A percentile compares a stretch with the other conserved stretches of the same genome.
phyloP scores from a whole-genome alignment of 2,888 invertebrate species.

The Mesochorus sp. region DNA sequence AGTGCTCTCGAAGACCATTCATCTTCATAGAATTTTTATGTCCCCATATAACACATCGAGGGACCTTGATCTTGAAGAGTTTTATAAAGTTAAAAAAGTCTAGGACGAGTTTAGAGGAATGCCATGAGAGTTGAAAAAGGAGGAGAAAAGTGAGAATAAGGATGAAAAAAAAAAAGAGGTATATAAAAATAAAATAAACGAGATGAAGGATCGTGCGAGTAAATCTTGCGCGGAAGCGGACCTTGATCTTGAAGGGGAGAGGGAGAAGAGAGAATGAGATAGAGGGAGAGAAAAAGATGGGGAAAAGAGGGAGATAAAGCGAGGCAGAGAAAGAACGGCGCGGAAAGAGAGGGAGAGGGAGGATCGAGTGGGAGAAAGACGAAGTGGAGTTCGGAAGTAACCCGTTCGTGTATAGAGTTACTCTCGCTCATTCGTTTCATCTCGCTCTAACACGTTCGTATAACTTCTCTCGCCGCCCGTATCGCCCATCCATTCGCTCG shows the following conservation, averaged over 20 bases:
- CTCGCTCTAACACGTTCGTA: slow-evolving; percentile 30
- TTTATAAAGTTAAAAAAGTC: too few relatives aligned
- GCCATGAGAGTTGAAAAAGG: slow-evolving; percentile 25
- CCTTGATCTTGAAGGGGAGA: slow-evolving; percentile 58
- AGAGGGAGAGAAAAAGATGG: slow-evolving; percentile 33
- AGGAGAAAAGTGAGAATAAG: slow-evolving; percentile 27
- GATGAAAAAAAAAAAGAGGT: too few relatives aligned
- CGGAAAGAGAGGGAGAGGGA: slow-evolving; percentile 12
- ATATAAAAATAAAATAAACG: slow-evolving; percentile 39
- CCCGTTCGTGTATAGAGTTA: slow-evolving; percentile 66
- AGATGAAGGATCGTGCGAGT: slow-evolving; percentile 54
- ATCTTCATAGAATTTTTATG: too few relatives aligned
- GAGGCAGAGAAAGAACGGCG: slow-evolving; percentile 24
- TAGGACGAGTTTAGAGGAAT: too few relatives aligned
- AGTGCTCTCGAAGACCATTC: too few relatives aligned
- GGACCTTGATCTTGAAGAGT: too few relatives aligned
- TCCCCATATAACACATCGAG: too few relatives aligned
- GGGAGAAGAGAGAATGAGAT: slow-evolving; percentile 18
- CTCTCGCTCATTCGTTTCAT: slow-evolving; percentile 50
- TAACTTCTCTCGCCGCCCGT: slow-evolving; percentile 57
- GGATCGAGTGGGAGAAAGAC: slow-evolving; percentile 59
- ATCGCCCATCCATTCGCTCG: slow-evolving; percentile 64
- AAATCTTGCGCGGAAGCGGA: slow-evolving; percentile 54
- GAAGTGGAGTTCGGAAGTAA: slow-evolving; percentile 65
- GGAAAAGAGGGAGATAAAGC: slow-evolving; percentile 13